Evolutionary conservation across 1,140 invertebrate species (phyloP).

Genomic region (Orchesella cincta): DNA sequence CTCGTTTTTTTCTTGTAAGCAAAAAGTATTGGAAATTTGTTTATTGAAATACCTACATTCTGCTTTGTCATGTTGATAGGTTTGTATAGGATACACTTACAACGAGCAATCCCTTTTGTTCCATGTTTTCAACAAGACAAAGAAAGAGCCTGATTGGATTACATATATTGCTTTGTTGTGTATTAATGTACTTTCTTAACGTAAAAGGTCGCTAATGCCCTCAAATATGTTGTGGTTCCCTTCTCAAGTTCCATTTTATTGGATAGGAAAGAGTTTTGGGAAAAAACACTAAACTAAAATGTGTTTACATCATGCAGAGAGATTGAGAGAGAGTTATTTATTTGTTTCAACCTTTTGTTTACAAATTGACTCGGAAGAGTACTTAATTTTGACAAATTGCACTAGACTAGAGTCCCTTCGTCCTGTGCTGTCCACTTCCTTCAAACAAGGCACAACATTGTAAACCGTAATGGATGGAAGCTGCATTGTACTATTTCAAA

Average conservation of each 20-base stretch:
- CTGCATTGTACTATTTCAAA: no score
- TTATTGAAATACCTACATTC: no score
- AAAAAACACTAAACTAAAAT: background rate
- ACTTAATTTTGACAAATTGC: slow-evolving; percentile 26
- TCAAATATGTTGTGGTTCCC: background rate
- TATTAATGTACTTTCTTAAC: background rate
- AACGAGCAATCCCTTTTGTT: background rate
- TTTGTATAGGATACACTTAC: background rate
- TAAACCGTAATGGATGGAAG: no score
- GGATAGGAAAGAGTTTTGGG: background rate
- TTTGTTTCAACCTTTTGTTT: slow-evolving; percentile 22
- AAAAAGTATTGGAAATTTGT: no score
- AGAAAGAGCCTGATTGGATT: background rate
- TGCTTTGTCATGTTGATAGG: slow-evolving; percentile 1
- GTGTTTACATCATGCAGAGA: slow-evolving; percentile 16
- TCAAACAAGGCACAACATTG: no score
- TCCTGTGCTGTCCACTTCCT: no score
- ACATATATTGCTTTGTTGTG: no score
- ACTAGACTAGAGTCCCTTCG: background rate
- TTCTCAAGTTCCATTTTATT: background rate
- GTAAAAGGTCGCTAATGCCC: background rate
- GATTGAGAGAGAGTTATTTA: background rate
- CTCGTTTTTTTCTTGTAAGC: no score
- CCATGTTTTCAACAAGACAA: background rate
- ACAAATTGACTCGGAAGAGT: slow-evolving; percentile 22